Conservation (phyloP, 2,888 invertebrate genomes). For the Opisthograptis luteolata region DNA sequence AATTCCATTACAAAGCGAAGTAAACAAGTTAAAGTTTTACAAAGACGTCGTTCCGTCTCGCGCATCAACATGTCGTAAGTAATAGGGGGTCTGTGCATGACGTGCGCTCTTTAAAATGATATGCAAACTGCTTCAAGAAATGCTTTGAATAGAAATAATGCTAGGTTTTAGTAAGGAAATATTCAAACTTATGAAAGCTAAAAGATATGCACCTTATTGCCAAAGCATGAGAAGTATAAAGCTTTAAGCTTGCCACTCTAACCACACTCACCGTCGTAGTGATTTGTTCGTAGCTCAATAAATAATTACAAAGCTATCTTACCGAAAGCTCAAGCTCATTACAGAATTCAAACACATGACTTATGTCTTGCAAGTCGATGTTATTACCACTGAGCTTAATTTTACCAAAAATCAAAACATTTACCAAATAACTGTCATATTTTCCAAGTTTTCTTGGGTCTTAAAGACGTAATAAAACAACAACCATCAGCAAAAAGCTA, state of each 20-base stretch:
- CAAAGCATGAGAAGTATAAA: too few relatives aligned
- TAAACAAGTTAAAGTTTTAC: slow-evolving; percentile 10
- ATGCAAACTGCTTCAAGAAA: background rate
- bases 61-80: slow-evolving; percentile 8
- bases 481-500: background rate
- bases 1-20: background rate
- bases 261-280: too few relatives aligned
- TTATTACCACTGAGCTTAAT: background rate
- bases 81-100: slow-evolving; percentile 3
- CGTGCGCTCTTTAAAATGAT: slow-evolving; percentile 3
- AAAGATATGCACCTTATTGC: background rate
- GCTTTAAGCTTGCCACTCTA: too few relatives aligned
- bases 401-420: background rate
- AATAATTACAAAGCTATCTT: too few relatives aligned
- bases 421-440: background rate
- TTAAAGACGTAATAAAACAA: background rate
- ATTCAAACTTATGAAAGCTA: background rate
- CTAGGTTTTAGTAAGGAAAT: background rate
- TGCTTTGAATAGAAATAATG: background rate
- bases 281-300: too few relatives aligned
- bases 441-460: background rate
- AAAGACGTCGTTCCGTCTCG: slow-evolving; percentile 2
- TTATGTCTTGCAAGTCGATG: too few relatives aligned
- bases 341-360: too few relatives aligned
- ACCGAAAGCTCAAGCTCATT: too few relatives aligned